These are phyloP conservation scores for Ernsta delagoae DNA, from an alignment of 2,888 invertebrate genomes.

Conservation along the genomic window DNA sequence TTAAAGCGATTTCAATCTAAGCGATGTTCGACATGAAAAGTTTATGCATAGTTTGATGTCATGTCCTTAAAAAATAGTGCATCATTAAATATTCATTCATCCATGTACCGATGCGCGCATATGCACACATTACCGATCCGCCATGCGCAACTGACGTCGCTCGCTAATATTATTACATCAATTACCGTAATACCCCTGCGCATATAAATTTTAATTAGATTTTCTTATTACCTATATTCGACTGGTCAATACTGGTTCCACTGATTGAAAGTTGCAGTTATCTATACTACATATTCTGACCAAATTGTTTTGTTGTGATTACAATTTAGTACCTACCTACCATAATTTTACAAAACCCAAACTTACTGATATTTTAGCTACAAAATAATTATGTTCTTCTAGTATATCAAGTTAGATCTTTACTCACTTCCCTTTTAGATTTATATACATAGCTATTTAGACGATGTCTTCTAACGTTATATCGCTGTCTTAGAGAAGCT, in stretches of 20 bases:
- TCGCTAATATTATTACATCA: slow-evolving; percentile 59
- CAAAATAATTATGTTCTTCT: too few species aligned
- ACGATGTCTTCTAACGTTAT: not conserved
- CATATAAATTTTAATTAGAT: slow-evolving; percentile 1
- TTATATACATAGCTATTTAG: not conserved
- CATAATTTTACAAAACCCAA: too few species aligned
- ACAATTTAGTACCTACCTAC: too few species aligned
- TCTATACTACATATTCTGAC: too few species aligned
- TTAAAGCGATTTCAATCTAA: too few species aligned
- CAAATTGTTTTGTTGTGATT: too few species aligned
- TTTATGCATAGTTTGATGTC: not conserved
- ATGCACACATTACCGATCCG: slow-evolving; percentile 59
- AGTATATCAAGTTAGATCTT: too few species aligned
- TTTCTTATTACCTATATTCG: not conserved
- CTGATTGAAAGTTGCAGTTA: not conserved
- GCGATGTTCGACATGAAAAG: not conserved
- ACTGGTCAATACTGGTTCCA: not conserved
- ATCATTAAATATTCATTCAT: not conserved
- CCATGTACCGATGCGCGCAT: slow-evolving; percentile 8
- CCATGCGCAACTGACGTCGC: slow-evolving; percentile 59
- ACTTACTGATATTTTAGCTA: too few species aligned
- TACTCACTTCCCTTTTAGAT: not conserved
- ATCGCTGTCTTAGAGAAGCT: not conserved
- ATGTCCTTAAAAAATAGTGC: not conserved
- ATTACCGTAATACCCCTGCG: slow-evolving; percentile 56